A percentile compares a stretch with the other conserved stretches of the same genome.
These are phyloP conservation scores for Lagenorhynchus albirostris DNA, from an alignment of 2,113 vertebrate genomes.

Conservation along the genomic window DNA sequence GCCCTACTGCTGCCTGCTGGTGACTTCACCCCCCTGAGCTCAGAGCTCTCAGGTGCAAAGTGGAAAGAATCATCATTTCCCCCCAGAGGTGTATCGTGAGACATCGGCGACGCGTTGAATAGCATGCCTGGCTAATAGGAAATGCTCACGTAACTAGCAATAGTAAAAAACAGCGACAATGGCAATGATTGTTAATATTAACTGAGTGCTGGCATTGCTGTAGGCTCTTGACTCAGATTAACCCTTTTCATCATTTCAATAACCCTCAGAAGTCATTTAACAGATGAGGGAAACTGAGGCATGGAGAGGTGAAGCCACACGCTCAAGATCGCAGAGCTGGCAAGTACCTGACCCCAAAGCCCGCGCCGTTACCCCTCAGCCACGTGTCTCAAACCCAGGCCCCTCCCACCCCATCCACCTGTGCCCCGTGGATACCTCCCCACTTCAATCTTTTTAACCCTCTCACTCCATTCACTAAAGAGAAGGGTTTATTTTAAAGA, in stretches of 20 bases:
- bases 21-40: not conserved
- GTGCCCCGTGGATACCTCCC: not conserved
- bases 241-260: not conserved
- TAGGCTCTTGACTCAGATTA: not conserved
- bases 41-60: not conserved
- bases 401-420: rapidly evolving
- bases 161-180: not conserved
- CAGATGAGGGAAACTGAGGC: not conserved
- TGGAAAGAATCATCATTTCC: not conserved
- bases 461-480: not conserved
- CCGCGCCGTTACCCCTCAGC: no score
- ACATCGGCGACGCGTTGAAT: rapidly evolving
- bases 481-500: not conserved
- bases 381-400: not conserved
- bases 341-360: not conserved
- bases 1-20: not conserved
- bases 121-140: not conserved
- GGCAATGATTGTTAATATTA: not conserved
- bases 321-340: not conserved
- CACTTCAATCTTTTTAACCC: not conserved
- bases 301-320: not conserved
- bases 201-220: rapidly evolving
- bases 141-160: not conserved
- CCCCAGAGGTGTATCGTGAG: not conserved
- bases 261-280: not conserved